These are phyloP conservation scores for Gorsachius goisagi DNA, from an alignment of 2,113 vertebrate genomes.

Conservation along the genomic window DNA sequence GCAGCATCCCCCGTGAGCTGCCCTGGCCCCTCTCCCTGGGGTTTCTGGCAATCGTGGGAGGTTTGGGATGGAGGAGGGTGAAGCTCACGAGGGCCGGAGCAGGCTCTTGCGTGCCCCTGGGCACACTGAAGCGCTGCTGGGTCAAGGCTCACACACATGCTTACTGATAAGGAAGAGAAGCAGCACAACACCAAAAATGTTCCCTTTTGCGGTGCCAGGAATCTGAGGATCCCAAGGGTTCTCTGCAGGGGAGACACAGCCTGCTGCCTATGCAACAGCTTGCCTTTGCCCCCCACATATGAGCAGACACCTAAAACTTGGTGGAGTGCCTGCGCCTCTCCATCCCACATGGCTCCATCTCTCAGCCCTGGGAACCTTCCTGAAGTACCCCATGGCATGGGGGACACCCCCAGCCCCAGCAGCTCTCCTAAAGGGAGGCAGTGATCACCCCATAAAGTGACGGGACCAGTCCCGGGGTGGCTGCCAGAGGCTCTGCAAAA, in stretches of 20 bases:
- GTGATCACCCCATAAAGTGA: not conserved
- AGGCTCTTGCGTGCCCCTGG: rapidly evolving
- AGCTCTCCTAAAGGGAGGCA: not conserved
- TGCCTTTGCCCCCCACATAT: not conserved
- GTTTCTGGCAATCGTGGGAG: not conserved
- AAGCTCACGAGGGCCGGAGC: not conserved
- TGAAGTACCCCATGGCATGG: not conserved
- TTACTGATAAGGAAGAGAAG: not conserved
- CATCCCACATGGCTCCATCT: rapidly evolving
- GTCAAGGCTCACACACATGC: rapidly evolving
- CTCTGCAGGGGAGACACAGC: not conserved
- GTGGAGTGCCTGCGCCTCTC: not conserved
- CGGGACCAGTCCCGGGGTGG: rapidly evolving
- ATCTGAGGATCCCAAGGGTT: not conserved
- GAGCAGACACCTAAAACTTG: not conserved
- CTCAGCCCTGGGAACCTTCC: not conserved
- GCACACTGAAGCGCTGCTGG: not conserved
- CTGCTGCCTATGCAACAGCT: rapidly evolving
- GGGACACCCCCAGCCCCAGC: not conserved
- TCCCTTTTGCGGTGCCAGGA: not conserved
- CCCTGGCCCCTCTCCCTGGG: not conserved
- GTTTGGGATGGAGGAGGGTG: not conserved
- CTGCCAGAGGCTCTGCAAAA: rapidly evolving
- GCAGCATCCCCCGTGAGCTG: not conserved
- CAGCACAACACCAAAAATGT: not conserved